phyloP scores from a whole-genome alignment of 2,797 vertebrate genomes.

The Myotis findleyi region DNA sequence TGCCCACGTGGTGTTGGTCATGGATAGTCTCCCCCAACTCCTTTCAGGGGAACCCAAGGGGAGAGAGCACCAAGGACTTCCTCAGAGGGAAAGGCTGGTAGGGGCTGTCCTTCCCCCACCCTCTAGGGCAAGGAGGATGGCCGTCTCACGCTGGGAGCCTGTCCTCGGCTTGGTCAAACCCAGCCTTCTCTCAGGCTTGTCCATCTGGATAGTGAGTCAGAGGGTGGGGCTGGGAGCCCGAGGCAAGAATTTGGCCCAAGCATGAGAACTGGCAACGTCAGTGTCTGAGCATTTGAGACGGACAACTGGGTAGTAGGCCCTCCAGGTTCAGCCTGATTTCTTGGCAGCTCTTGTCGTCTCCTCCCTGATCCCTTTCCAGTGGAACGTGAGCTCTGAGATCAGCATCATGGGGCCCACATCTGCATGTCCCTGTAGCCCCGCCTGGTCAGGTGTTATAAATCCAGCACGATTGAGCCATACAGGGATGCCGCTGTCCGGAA shows the following conservation, averaged over 20 bases:
- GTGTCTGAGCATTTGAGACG: background rate
- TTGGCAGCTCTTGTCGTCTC: background rate
- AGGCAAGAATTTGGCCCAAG: background rate
- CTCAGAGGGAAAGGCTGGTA: background rate
- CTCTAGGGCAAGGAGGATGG: background rate
- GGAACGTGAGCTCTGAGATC: background rate
- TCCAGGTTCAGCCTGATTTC: background rate
- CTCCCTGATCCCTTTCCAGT: background rate
- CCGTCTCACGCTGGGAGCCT: background rate
- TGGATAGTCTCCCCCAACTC: background rate
- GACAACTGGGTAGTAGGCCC: background rate
- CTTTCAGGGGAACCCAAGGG: background rate
- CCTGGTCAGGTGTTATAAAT: background rate
- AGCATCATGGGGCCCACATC: rapidly evolving
- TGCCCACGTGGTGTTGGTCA: rapidly evolving
- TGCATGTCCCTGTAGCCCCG: rapidly evolving
- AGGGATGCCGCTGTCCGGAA: rapidly evolving
- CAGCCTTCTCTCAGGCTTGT: background rate
- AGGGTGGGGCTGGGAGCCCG: background rate
- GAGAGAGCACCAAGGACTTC: rapidly evolving
- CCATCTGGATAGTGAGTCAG: background rate
- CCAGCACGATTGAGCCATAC: rapidly evolving
- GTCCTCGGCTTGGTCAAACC: too few species aligned
- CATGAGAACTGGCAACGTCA: background rate
- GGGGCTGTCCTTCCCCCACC: background rate